Conservation (phyloP, 2,113 vertebrate genomes). For the Jacana jacana region DNA sequence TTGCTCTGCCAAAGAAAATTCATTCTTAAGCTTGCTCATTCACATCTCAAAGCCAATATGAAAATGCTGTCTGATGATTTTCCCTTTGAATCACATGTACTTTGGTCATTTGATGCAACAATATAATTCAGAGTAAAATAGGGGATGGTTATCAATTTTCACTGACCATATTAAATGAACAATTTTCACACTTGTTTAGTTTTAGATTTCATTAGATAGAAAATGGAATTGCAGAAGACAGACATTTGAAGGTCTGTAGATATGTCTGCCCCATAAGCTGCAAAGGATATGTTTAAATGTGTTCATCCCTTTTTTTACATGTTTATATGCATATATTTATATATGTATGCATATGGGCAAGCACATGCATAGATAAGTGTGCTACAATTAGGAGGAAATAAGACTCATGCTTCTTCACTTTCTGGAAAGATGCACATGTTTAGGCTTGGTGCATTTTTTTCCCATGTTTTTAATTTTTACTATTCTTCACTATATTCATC, state of each 20-base stretch:
- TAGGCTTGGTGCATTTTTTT: background rate
- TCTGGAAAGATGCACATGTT: background rate
- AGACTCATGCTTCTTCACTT: background rate
- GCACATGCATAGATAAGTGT: background rate
- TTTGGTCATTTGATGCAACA: constrained; percentile 10
- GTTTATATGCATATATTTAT: background rate
- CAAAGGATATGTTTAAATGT: background rate
- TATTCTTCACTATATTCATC: background rate
- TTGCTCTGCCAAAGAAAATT: background rate
- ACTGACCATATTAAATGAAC: background rate
- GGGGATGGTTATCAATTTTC: background rate
- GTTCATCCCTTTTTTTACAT: background rate
- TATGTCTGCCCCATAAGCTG: background rate
- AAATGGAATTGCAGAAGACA: background rate
- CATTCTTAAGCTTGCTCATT: background rate
- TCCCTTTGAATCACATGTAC: background rate
- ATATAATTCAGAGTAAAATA: constrained; percentile 21
- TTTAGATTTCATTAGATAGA: constrained; percentile 30
- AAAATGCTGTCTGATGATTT: background rate
- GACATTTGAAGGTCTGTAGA: background rate
- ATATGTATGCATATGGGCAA: background rate
- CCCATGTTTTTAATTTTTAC: background rate
- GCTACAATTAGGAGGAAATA: background rate
- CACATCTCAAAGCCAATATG: background rate
- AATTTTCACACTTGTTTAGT: background rate